These are phyloP conservation scores for Eremobia ochroleuca DNA, from an alignment of 2,888 invertebrate genomes.

Conservation along the genomic window DNA sequence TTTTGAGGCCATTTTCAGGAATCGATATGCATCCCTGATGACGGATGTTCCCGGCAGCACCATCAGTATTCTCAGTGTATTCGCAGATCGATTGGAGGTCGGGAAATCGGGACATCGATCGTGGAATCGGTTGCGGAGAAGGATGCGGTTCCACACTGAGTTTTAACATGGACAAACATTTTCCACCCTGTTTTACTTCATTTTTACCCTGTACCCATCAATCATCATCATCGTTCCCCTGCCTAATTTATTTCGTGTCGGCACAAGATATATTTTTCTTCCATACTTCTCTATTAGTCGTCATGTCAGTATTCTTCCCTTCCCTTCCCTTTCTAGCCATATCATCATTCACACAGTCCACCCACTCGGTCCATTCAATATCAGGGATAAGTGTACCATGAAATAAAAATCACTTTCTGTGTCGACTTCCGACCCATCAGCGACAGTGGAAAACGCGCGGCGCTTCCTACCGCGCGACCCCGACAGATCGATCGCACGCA, in stretches of 20 bases:
- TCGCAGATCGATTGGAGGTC: no score
- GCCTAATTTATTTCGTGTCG: neutral
- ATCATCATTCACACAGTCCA: neutral
- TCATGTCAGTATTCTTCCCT: neutral
- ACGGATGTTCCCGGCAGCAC: no score
- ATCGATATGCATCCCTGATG: no score
- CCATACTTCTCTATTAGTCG: neutral
- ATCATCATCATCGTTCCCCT: neutral
- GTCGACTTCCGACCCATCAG: conserved; percentile 51
- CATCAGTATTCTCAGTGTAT: no score
- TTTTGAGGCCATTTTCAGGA: no score
- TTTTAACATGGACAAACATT: neutral
- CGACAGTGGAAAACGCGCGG: conserved; percentile 62
- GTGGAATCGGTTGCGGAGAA: no score
- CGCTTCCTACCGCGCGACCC: conserved; percentile 66
- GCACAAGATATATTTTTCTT: neutral
- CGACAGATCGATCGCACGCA: conserved; percentile 81
- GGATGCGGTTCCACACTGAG: no score
- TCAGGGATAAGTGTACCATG: neutral
- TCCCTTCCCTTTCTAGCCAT: neutral
- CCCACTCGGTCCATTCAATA: neutral
- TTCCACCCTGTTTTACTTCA: neutral
- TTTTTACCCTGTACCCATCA: neutral
- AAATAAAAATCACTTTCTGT: conserved; percentile 7
- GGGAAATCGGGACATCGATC: no score